phyloP scores from a whole-genome alignment of 2,888 invertebrate genomes.

The Operophtera brumata region DNA sequence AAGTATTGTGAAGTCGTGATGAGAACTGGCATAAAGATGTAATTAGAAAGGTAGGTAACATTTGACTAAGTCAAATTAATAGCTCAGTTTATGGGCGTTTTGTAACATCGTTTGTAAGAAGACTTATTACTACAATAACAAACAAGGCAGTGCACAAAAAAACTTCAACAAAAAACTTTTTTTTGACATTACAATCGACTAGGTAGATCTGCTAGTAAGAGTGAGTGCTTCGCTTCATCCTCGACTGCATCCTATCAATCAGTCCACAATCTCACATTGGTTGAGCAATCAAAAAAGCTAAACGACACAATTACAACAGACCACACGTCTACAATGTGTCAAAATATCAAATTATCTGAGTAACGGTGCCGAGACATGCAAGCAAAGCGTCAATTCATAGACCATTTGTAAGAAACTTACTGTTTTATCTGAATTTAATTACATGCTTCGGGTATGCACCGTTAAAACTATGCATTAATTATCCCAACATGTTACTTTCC shows the following conservation, averaged over 20 bases:
- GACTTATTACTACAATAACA: too few species aligned
- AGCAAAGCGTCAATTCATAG: slow-evolving; percentile 11
- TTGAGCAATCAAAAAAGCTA: slow-evolving; percentile 8
- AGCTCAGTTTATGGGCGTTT: slow-evolving; percentile 4
- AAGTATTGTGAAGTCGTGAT: slow-evolving; percentile 24
- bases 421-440: slow-evolving; percentile 50
- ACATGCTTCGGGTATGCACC: slow-evolving; percentile 48
- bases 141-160: too few species aligned
- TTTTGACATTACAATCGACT: too few species aligned
- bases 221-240: too few species aligned
- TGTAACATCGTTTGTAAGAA: neutral
- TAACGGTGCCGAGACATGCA: slow-evolving; percentile 11
- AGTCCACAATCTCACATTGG: neutral
- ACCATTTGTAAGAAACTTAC: slow-evolving; percentile 17
- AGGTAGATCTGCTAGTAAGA: too few species aligned
- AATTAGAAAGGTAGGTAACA: slow-evolving; percentile 34
- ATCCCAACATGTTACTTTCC: slow-evolving; percentile 69
- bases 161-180: too few species aligned
- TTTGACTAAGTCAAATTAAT: slow-evolving; percentile 20
- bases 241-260: slow-evolving; percentile 2
- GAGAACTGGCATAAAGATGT: slow-evolving; percentile 23
- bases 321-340: slow-evolving; percentile 14
- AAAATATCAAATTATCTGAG: slow-evolving; percentile 12
- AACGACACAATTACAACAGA: slow-evolving; percentile 8
- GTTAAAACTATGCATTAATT: slow-evolving; percentile 68